Evolutionary conservation across 2,797 vertebrate species (phyloP).

Genomic region (Pachyuromys duprasi): DNA sequence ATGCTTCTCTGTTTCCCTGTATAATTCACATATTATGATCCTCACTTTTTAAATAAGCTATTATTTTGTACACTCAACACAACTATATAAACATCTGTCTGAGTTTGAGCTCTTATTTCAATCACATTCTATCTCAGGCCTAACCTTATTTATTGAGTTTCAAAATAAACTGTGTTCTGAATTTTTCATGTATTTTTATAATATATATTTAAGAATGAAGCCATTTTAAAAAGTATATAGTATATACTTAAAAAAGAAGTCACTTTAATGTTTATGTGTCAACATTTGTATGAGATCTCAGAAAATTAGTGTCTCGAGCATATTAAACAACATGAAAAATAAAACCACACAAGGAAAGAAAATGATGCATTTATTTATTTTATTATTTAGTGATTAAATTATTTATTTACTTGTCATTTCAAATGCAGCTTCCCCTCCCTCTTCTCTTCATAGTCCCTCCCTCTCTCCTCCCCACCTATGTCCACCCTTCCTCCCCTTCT

Average conservation of each 20-base stretch:
- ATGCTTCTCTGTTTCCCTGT: neutral
- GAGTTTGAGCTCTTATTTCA: neutral
- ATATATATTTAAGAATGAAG: neutral
- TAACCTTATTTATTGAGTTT: neutral
- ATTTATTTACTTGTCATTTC: too few species aligned
- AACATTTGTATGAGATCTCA: neutral
- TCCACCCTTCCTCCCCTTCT: too few species aligned
- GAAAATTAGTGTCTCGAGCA: neutral
- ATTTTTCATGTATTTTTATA: neutral
- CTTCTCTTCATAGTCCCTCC: too few species aligned
- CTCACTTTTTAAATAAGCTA: neutral
- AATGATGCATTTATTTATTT: neutral
- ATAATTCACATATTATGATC: neutral
- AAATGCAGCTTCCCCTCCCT: too few species aligned
- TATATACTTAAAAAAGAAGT: too few species aligned
- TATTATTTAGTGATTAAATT: neutral
- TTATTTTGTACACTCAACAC: neutral
- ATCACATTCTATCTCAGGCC: accelerated
- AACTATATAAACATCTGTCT: neutral
- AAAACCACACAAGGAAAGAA: neutral
- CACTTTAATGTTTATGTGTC: neutral
- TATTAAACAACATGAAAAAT: neutral
- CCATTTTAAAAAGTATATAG: too few species aligned
- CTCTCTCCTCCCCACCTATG: too few species aligned
- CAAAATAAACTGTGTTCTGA: neutral